Conservation (phyloP, 2,113 vertebrate species). For the Ptyas mucosa region DNA sequence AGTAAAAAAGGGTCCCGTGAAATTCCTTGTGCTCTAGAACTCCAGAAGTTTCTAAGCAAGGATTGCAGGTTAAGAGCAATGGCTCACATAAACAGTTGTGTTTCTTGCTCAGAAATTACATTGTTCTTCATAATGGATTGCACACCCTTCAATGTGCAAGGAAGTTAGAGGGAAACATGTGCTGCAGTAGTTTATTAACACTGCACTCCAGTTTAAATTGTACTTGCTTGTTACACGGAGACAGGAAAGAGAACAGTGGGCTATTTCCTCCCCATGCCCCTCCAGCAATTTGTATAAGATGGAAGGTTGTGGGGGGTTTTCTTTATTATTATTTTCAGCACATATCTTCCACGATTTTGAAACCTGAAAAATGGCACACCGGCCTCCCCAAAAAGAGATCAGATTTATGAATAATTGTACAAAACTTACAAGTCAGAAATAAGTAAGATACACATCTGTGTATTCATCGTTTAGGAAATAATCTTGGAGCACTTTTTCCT, state of each 20-base stretch:
- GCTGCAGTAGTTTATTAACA: background rate
- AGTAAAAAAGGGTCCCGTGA: background rate
- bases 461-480: background rate
- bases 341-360: background rate
- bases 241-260: background rate
- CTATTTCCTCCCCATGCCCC: background rate
- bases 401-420: background rate
- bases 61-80: background rate
- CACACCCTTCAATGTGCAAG: background rate
- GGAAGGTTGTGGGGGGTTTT: background rate
- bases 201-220: background rate
- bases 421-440: background rate
- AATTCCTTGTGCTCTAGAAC: background rate
- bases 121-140: background rate
- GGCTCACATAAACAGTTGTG: background rate
- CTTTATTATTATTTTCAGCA: background rate
- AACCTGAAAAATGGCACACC: background rate
- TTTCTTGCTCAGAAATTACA: background rate
- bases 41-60: too few species aligned
- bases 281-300: background rate
- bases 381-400: background rate
- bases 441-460: background rate
- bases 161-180: background rate
- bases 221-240: background rate
- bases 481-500: background rate